Conservation (phyloP, 2,113 vertebrate genomes). For the Erythrolamprus reginae region DNA sequence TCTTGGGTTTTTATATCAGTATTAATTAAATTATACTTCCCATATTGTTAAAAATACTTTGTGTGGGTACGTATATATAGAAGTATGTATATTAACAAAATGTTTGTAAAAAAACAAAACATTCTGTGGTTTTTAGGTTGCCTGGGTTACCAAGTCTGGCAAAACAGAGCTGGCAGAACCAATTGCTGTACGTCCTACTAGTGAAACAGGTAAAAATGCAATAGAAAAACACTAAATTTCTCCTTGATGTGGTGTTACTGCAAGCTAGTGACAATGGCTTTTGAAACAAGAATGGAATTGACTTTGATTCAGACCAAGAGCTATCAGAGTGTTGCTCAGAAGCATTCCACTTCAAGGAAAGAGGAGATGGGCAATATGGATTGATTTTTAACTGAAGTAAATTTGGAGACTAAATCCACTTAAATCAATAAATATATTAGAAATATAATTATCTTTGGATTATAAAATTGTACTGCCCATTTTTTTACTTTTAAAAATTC, state of each 20-base stretch:
- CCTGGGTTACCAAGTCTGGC: conserved; percentile 97
- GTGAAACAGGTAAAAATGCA: conserved; percentile 85
- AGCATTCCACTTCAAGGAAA: neutral
- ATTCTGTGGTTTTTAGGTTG: conserved; percentile 73
- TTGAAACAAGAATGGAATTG: conserved; percentile 24
- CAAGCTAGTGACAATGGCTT: neutral
- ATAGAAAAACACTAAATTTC: neutral
- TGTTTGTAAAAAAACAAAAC: neutral
- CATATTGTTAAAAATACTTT: neutral
- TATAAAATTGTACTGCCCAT: neutral
- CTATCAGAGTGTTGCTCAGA: conserved; percentile 14
- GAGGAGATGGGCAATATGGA: neutral
- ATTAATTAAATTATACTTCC: neutral
- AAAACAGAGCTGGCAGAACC: conserved; percentile 96
- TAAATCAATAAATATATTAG: neutral
- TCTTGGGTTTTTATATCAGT: neutral
- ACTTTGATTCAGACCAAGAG: neutral
- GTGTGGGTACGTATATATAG: neutral
- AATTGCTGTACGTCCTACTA: conserved; percentile 93
- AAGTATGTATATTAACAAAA: neutral
- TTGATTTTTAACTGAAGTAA: neutral
- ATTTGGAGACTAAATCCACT: neutral
- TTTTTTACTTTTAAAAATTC: neutral
- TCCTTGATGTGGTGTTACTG: neutral
- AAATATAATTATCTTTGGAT: neutral